Conservation (phyloP, 2,888 invertebrate genomes). For the Drosophila suboccidentalis region DNA sequence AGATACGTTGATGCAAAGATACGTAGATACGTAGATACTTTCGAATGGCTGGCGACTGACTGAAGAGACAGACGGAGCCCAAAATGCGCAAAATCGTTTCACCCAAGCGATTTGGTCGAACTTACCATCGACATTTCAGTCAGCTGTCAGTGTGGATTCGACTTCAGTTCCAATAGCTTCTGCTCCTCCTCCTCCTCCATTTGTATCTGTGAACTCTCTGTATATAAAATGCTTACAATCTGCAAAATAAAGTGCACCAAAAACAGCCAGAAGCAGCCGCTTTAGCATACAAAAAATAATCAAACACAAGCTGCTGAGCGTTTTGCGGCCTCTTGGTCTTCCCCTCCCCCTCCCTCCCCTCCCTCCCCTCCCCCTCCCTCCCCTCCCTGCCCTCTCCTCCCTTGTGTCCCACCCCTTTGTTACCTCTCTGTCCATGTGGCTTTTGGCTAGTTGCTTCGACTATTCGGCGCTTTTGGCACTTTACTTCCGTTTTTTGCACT, state of each 20-base stretch:
- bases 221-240: constrained; percentile 67
- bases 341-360: not conserved
- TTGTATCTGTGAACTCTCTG: constrained; percentile 1
- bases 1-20: constrained; percentile 33
- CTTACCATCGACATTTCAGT: constrained; percentile 68
- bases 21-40: constrained; percentile 30
- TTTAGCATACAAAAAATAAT: constrained; percentile 65
- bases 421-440: constrained; percentile 29
- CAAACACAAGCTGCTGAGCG: constrained; percentile 66
- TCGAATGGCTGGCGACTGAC: not conserved
- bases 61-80: constrained; percentile 5
- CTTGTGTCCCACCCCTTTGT: not conserved
- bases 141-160: constrained; percentile 60
- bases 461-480: constrained; percentile 54
- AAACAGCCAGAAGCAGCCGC: constrained; percentile 37
- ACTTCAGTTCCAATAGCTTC: not conserved
- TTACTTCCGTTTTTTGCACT: constrained; percentile 79
- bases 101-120: constrained; percentile 46
- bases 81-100: constrained; percentile 26
- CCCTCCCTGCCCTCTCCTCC: not conserved
- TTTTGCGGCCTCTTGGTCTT: constrained; percentile 52
- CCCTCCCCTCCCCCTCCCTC: not conserved
- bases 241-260: constrained; percentile 64
- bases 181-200: not conserved
- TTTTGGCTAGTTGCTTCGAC: constrained; percentile 55